Evolutionary conservation across 1,140 invertebrate species (phyloP), one percentile per base, ranked within the genome.

Genomic region (Andrena cerasifolii): DNA sequence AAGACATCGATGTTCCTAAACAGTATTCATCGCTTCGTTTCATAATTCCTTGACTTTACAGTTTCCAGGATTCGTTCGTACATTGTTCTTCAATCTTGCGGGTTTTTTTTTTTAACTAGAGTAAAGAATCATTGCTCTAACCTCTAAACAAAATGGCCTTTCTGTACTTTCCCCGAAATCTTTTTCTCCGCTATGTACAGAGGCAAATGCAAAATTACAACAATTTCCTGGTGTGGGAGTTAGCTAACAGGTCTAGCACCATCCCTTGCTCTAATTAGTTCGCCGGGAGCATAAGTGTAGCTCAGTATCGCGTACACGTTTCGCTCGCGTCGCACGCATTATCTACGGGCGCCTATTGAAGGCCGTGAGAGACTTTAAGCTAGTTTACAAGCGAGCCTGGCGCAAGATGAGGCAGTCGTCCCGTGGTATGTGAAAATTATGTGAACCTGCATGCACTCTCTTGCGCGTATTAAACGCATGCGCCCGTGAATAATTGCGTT

Each of bases 301-400:
- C 78, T 88, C 82, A 80, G 71, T 82, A 75, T 73, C 78, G 79
- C 47, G 62, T 74, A 77, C 68, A 70, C 59, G 62, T 56, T 86
- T 78, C 74, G 74, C 78, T 61, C 65, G 78, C 81, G 61, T 74
- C 77, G 66, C 58, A 67, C 80, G 79, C 47, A 83, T 79, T 85
- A 79, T 82, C 63, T 66, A 59, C 40, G 45, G 40, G 47, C 47
- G 26, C 54, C 40, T 61, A 79, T 84, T 72, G 66, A 77, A 86
- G 84, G 83, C 86, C 87, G 86, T 90, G 89, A 71, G 89, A 91
- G 54, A 89, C 82, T 82, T 84, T 70, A 73, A 70, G 74, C 75
- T 81, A 77, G 72, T 67, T 71, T 62, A 54, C 67, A 59, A 43
- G 54, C 56, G 18, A 16, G 36, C 54, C 45, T 70, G 47, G 49